A percentile compares a stretch with the other conserved stretches of the same genome.
phyloP scores from a whole-genome alignment of 1,140 invertebrate genomes.

The Hirudo medicinalis region DNA sequence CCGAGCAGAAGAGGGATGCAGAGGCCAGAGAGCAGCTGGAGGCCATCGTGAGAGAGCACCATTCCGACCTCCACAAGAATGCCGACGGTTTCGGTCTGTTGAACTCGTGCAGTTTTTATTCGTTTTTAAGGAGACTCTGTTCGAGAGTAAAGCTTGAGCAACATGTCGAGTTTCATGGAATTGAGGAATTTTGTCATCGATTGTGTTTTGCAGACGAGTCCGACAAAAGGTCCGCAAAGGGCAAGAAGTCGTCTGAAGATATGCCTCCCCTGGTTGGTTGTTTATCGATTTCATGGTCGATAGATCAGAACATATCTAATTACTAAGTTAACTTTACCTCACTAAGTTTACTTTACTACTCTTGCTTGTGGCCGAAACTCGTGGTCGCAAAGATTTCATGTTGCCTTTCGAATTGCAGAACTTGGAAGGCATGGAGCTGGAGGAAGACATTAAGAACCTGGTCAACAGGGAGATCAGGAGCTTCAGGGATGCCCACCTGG shows the following conservation, averaged over 20 bases:
- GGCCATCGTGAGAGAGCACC: slow-evolving; percentile 65
- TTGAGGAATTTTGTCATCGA: too few relatives aligned
- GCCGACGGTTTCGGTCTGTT: neutral
- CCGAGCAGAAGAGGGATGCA: slow-evolving; percentile 32
- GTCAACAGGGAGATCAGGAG: slow-evolving; percentile 90
- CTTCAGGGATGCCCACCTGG: slow-evolving; percentile 92
- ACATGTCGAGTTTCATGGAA: too few relatives aligned
- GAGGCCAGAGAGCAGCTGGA: slow-evolving; percentile 60
- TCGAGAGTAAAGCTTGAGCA: too few relatives aligned
- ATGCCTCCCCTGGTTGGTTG: neutral
- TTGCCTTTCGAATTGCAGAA: slow-evolving; percentile 28
- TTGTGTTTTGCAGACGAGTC: too few relatives aligned
- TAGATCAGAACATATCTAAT: too few relatives aligned
- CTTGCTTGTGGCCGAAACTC: too few relatives aligned
- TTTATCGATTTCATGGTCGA: too few relatives aligned
- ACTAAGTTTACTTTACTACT: too few relatives aligned
- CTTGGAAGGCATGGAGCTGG: slow-evolving; percentile 53
- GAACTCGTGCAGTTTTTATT: too few relatives aligned
- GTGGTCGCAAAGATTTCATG: too few relatives aligned
- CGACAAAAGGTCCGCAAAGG: neutral
- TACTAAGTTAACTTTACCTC: too few relatives aligned
- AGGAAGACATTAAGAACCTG: slow-evolving; percentile 81
- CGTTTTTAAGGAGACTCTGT: too few relatives aligned
- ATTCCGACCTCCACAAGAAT: slow-evolving; percentile 48
- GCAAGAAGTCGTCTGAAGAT: neutral